Percentiles rank a stretch among this genome's conserved stretches.
Evolutionary conservation across 1,140 invertebrate genomes (phyloP).

Genomic region (Tetramorium parvispinum): DNA sequence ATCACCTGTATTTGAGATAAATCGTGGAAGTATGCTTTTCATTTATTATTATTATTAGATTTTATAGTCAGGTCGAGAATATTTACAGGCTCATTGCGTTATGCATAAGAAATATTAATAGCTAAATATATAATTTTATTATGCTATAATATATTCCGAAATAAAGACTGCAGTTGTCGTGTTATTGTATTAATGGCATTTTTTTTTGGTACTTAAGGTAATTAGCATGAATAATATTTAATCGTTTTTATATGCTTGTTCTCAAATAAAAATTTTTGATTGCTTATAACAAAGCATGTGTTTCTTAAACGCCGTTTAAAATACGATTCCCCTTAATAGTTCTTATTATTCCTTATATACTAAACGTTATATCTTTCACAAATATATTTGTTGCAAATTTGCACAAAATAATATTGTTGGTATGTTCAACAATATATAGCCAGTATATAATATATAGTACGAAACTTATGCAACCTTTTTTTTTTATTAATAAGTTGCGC

Average conservation of each 20-base stretch:
- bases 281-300: constrained; percentile 66
- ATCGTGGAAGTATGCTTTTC: not conserved
- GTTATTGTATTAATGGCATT: constrained; percentile 14
- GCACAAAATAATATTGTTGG: constrained; percentile 30
- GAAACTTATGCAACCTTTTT: not conserved
- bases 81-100: not conserved
- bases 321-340: constrained; percentile 48
- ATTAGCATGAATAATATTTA: constrained; percentile 62
- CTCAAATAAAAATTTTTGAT: constrained; percentile 44
- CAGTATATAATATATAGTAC: constrained; percentile 18
- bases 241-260: constrained; percentile 49
- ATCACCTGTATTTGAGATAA: not conserved
- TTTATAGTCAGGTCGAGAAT: not conserved
- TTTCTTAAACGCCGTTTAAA: constrained; percentile 49
- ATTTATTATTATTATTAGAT: not conserved
- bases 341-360: constrained; percentile 43
- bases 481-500: constrained; percentile 20
- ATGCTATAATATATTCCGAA: constrained; percentile 5
- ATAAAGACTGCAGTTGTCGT: not conserved
- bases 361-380: constrained; percentile 40
- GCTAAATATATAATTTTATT: constrained; percentile 11
- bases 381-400: constrained; percentile 28
- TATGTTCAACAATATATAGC: not conserved
- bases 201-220: constrained; percentile 58
- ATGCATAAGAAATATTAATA: not conserved